Evolutionary conservation across 1,140 invertebrate genomes (phyloP), one percentile per base, ranked within the genome.

Genomic region (Tyrophagus putrescentiae): DNA sequence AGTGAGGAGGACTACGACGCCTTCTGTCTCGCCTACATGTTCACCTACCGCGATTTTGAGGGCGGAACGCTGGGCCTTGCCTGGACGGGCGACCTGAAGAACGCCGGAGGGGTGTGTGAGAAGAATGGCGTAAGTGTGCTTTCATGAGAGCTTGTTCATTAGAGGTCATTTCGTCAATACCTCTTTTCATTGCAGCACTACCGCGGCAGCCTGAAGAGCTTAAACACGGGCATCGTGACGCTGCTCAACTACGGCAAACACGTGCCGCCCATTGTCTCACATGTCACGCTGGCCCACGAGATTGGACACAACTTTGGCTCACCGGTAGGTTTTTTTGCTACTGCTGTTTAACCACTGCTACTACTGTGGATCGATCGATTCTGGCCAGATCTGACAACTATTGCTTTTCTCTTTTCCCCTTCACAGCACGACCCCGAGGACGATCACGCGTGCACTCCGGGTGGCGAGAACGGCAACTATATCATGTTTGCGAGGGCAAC

Each of bases 271-370:
- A 88, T 89, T 28, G 94, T 98, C n/a, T 95, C 90, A 9, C 92
- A 97, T 72, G 88, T 98, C 48, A 98, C 95, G 9, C 78, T 99
- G 61, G 95, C 95, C 18, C 95, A 98, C 73, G 95, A 99, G 76
- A 96, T 98, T 68, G 95, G 95, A 3, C 95, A 98, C 70, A 99
- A 98, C 74, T 98, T 98, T 76, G 95, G 95, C 56, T 96, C 93
- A 63, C 89, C 90, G 69, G 87, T 92, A 76, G 80, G 77, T 75
- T 25, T 50, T 58, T 33, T 4, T 54, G 58, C 41, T 32, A 16
- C 44, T 28, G 18, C 1, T n/a, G 41, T 2, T 25, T 2, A 58
- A 34, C 21, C 11, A 11, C 16, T 60, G 32, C 13, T 31, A 29
- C 32, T 13, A 57, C 36, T 13, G 54, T 34, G 11, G 3, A 56